These are phyloP conservation scores for Ctenosaura bakeri DNA, from an alignment of 2,797 vertebrate genomes.

Conservation along the genomic window DNA sequence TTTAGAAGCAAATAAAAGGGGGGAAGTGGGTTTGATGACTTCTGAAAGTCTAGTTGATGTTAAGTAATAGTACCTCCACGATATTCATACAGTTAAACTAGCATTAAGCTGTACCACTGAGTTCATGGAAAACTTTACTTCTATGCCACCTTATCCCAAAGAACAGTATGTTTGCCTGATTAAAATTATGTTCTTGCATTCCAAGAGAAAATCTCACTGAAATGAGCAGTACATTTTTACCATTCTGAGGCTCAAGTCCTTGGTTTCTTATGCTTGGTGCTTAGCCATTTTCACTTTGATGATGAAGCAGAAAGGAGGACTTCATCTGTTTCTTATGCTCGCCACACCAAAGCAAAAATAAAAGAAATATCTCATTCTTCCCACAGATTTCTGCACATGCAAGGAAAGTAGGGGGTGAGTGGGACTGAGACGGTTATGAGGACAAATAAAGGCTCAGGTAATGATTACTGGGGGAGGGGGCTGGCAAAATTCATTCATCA, in stretches of 20 bases:
- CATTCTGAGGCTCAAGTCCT: neutral
- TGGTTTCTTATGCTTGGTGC: neutral
- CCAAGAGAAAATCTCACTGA: neutral
- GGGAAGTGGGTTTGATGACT: neutral
- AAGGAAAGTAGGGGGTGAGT: neutral
- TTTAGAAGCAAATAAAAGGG: neutral
- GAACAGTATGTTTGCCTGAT: neutral
- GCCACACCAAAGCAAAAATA: no score
- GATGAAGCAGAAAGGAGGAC: neutral
- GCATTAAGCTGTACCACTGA: neutral
- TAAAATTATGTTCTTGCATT: neutral
- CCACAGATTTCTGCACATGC: neutral
- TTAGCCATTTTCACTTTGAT: neutral
- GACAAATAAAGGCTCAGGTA: neutral
- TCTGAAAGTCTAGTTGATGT: neutral
- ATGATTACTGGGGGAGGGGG: neutral
- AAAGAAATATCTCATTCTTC: neutral
- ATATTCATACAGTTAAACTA: neutral
- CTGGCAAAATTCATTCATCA: no score
- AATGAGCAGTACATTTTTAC: neutral
- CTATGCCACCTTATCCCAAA: neutral
- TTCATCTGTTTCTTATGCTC: no score
- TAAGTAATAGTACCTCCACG: neutral
- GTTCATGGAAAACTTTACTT: neutral
- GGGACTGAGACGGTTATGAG: neutral